A percentile compares a stretch with the other conserved stretches of the same genome.
Evolutionary conservation across 2,113 vertebrate species (phyloP).

Genomic region (Elachura formosa): DNA sequence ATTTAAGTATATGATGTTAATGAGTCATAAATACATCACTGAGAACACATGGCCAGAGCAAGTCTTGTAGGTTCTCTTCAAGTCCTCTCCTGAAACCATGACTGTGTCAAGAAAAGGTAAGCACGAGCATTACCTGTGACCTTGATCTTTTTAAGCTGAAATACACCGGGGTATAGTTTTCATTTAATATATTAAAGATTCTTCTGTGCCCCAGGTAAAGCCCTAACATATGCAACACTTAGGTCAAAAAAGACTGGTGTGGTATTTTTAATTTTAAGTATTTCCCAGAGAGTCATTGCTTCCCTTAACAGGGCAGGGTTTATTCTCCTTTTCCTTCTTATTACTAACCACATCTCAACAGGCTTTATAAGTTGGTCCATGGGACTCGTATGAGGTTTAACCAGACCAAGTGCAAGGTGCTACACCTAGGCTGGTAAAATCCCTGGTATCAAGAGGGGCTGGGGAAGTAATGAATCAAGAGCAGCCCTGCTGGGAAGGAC

Average conservation of each 20-base stretch:
- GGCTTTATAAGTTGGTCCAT: neutral
- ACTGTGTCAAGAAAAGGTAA: neutral
- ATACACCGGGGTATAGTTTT: accelerated
- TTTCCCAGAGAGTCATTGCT: neutral
- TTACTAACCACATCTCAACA: neutral
- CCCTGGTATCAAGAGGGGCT: neutral
- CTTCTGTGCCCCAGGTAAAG: neutral
- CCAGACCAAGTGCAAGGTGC: neutral
- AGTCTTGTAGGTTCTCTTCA: neutral
- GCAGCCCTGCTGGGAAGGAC: accelerated
- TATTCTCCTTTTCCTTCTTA: neutral
- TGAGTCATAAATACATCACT: neutral
- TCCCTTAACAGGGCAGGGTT: neutral
- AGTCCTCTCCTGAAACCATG: neutral
- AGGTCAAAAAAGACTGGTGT: neutral
- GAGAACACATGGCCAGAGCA: neutral
- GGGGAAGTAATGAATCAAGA: neutral
- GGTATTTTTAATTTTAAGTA: neutral
- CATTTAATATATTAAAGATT: neutral
- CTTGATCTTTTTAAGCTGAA: neutral
- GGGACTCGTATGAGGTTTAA: neutral
- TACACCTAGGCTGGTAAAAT: neutral
- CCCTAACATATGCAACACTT: neutral
- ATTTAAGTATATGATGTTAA: neutral
- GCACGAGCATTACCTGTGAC: neutral